Percentiles rank a stretch among this genome's conserved stretches.
phyloP scores from a whole-genome alignment of 2,888 invertebrate genomes.

The Dynastes maya region DNA sequence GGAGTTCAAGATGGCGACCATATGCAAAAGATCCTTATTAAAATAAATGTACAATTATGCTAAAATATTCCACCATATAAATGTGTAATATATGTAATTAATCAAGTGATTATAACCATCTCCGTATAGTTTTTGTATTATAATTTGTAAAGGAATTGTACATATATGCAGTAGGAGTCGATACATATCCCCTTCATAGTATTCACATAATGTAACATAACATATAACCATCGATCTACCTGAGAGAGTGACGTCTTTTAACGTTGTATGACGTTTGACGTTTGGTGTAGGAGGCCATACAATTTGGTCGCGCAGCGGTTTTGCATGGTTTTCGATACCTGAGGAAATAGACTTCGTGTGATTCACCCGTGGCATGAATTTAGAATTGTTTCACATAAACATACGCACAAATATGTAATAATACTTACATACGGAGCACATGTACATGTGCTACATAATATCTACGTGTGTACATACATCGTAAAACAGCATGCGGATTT shows the following conservation, averaged over 20 bases:
- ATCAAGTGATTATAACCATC: too few species aligned
- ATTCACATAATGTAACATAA: too few species aligned
- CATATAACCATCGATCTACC: conserved; percentile 58
- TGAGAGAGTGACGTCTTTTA: conserved; percentile 67
- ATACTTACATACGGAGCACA: neutral
- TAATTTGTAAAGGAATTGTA: too few species aligned
- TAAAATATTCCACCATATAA: too few species aligned
- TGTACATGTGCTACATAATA: too few species aligned
- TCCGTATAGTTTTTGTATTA: too few species aligned
- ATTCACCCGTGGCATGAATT: conserved; percentile 43
- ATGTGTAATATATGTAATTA: too few species aligned
- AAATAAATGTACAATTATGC: too few species aligned
- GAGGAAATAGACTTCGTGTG: conserved; percentile 40
- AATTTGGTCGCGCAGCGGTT: conserved; percentile 52
- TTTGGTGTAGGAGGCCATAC: conserved; percentile 56
- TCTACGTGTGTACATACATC: neutral
- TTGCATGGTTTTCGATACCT: conserved; percentile 52
- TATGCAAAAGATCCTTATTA: too few species aligned
- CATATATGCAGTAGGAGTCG: too few species aligned
- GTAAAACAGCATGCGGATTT: neutral
- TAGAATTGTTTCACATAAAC: conserved; percentile 3
- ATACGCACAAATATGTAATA: neutral
- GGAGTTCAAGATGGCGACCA: too few species aligned
- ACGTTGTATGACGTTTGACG: conserved; percentile 58
- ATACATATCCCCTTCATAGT: too few species aligned